phyloP scores from a whole-genome alignment of 2,888 invertebrate genomes.

The Cerastoderma edule region DNA sequence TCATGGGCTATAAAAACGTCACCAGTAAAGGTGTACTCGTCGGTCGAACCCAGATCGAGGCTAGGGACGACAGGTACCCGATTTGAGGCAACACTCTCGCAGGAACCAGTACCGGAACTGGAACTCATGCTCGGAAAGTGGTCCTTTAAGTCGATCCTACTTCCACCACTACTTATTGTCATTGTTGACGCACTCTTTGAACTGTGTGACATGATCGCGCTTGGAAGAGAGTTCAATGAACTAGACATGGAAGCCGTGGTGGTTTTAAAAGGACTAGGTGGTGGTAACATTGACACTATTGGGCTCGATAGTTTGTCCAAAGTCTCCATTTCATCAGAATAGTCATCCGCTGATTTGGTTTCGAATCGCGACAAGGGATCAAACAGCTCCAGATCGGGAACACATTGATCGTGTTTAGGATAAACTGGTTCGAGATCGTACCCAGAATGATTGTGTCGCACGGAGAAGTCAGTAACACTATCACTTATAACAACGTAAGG shows the following conservation, averaged over 20 bases:
- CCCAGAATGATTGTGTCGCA: background rate
- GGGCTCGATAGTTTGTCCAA: conserved; percentile 18
- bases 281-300: conserved; percentile 33
- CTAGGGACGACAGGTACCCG: background rate
- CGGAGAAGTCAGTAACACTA: conserved; percentile 41
- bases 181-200: conserved; percentile 35
- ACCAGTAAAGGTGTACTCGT: conserved; percentile 46
- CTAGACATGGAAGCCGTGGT: conserved; percentile 19
- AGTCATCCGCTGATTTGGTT: background rate
- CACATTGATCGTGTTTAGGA: background rate
- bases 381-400: conserved; percentile 11
- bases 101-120: conserved; percentile 42
- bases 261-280: conserved; percentile 46
- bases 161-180: conserved; percentile 38
- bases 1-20: conserved; percentile 49
- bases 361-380: background rate
- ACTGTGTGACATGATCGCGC: conserved; percentile 5
- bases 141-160: conserved; percentile 45
- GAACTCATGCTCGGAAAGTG: conserved; percentile 50
- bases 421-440: background rate
- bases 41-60: background rate
- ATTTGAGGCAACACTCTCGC: conserved; percentile 26
- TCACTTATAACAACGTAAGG: conserved; percentile 34
- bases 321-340: background rate
- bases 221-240: conserved; percentile 23